phyloP scores from a whole-genome alignment of 2,113 vertebrate species.

The Thalassoma bifasciatum region DNA sequence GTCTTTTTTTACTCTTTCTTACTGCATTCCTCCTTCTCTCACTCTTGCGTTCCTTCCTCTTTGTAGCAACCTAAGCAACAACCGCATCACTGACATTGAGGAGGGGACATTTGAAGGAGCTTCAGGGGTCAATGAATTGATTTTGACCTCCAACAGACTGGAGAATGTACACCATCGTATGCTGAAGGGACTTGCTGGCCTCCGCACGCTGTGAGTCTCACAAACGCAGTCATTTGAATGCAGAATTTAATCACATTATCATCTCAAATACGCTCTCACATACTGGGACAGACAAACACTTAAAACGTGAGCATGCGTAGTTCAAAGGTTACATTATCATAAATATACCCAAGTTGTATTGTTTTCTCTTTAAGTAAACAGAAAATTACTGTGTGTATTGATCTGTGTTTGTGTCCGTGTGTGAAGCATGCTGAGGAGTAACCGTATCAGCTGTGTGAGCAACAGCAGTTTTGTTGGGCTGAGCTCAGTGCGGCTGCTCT shows the following conservation, averaged over 20 bases:
- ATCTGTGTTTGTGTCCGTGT: constrained; percentile 33
- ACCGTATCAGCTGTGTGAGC: constrained; percentile 95
- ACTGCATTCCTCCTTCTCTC: constrained; percentile 14
- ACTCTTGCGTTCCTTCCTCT: not conserved
- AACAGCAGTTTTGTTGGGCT: constrained; percentile 96
- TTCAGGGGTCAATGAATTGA: constrained; percentile 93
- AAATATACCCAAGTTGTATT: not conserved
- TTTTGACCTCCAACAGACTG: constrained; percentile 94
- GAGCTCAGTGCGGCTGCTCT: constrained; percentile 95
- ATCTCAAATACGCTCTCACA: constrained; percentile 16
- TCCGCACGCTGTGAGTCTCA: constrained; percentile 94
- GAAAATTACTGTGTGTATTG: constrained; percentile 23
- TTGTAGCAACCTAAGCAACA: constrained; percentile 96
- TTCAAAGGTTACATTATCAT: constrained; percentile 8
- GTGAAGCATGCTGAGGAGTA: constrained; percentile 95
- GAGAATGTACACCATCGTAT: constrained; percentile 93
- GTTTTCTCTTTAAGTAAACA: constrained; percentile 1
- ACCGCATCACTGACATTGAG: constrained; percentile 98
- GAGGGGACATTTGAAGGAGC: constrained; percentile 97
- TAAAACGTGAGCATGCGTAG: constrained; percentile 40
- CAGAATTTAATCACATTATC: constrained; percentile 32
- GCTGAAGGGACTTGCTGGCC: constrained; percentile 93
- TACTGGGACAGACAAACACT: constrained; percentile 13
- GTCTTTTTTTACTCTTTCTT: not conserved
- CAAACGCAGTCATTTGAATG: not conserved